These are phyloP conservation scores for Rattus norvegicus DNA, from an alignment of 2,113 vertebrate genomes.

Conservation along the genomic window DNA sequence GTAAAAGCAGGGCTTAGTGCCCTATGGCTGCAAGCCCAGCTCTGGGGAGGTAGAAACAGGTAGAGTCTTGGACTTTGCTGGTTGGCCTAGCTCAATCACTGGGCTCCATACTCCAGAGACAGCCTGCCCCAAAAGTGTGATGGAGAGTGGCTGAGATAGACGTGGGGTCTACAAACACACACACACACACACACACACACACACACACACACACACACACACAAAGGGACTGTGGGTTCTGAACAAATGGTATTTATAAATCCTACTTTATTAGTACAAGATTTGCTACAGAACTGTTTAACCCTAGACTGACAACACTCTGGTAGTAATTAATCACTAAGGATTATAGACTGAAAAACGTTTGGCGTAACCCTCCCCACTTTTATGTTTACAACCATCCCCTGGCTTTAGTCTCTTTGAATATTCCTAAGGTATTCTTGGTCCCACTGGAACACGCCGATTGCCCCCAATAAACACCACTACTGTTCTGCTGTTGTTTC, in stretches of 20 bases:
- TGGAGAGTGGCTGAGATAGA: neutral
- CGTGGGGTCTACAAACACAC: neutral
- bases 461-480: neutral
- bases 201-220: neutral
- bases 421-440: neutral
- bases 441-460: too few species aligned
- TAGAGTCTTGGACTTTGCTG: neutral
- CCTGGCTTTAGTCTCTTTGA: neutral
- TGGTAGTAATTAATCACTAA: neutral
- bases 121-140: too few species aligned
- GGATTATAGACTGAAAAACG: neutral
- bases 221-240: neutral
- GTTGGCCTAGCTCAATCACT: neutral
- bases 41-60: neutral
- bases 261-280: neutral
- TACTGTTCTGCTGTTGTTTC: neutral
- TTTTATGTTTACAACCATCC: neutral
- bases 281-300: neutral
- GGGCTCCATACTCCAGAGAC: neutral
- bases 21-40: neutral
- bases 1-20: neutral
- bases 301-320: neutral
- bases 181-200: neutral
- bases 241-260: neutral
- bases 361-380: neutral